Evolutionary conservation across 2,113 vertebrate species (phyloP).

Genomic region (Gopherus evgoodei): DNA sequence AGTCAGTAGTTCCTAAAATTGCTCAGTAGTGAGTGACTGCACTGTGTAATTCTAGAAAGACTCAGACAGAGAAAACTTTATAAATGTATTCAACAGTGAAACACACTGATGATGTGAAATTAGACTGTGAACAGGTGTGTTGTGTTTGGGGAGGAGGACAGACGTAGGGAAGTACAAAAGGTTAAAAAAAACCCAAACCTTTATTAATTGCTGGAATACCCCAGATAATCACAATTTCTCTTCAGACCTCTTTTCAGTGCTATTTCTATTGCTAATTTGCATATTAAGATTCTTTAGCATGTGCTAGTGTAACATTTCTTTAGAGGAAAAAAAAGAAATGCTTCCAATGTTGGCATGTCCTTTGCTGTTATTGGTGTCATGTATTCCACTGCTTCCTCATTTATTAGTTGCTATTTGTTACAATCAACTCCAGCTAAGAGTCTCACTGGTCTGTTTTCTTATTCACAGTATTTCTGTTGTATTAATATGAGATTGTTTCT

Average conservation of each 20-base stretch:
- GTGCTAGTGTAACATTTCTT: background rate
- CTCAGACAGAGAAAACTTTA: background rate
- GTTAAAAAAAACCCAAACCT: accelerated
- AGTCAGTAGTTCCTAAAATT: background rate
- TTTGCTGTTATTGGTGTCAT: background rate
- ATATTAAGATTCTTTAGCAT: background rate
- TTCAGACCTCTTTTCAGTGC: background rate
- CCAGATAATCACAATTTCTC: background rate
- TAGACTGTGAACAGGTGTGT: background rate
- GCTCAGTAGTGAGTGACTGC: background rate
- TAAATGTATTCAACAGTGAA: background rate
- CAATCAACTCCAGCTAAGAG: background rate
- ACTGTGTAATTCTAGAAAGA: background rate
- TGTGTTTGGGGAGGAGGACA: too few species aligned
- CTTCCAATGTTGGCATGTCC: background rate
- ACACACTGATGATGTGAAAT: background rate
- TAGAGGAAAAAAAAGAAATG: background rate
- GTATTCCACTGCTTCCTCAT: background rate
- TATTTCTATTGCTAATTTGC: background rate
- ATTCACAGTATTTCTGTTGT: background rate
- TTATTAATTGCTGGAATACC: background rate
- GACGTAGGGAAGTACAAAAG: background rate
- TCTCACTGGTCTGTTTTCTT: background rate
- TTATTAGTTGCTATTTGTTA: background rate
- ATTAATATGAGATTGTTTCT: background rate